Conservation (phyloP, 2,113 vertebrate genomes). For the Lamprotornis superbus region DNA sequence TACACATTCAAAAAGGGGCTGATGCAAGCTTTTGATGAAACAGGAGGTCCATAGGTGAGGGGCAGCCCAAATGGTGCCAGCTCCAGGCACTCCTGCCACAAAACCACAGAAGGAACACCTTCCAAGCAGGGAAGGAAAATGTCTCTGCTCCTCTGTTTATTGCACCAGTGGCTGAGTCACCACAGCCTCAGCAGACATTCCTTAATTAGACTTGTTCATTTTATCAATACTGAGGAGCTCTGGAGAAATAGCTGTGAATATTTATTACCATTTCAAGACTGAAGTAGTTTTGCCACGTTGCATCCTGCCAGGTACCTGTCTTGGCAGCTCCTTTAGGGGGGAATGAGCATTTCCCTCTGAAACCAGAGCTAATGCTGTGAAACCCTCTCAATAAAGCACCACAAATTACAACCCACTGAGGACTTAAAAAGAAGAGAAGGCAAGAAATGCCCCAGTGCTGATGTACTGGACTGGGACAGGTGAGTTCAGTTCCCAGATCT, state of each 20-base stretch:
- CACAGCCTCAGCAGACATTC: constrained; percentile 5
- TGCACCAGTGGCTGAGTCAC: not conserved
- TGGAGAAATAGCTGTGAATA: constrained; percentile 23
- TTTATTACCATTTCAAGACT: not conserved
- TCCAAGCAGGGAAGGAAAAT: not conserved
- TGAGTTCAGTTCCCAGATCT: not conserved
- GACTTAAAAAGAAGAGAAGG: not conserved
- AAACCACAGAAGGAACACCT: not conserved
- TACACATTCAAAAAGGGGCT: not conserved
- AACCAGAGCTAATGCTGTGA: not conserved
- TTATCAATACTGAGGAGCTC: constrained; percentile 24
- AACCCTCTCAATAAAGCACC: not conserved
- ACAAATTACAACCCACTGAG: not conserved
- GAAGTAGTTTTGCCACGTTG: not conserved
- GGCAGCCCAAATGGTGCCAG: not conserved
- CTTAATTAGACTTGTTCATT: constrained; percentile 4
- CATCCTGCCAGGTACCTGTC: not conserved
- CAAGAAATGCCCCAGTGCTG: not conserved
- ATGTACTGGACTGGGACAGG: not conserved
- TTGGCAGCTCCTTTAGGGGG: not conserved
- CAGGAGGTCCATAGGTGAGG: not conserved
- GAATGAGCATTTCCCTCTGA: not conserved
- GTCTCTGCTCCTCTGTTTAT: not conserved
- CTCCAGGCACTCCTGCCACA: not conserved
- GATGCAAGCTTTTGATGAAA: not conserved